Percentiles rank a stretch among this genome's conserved stretches.
Evolutionary conservation across 2,797 vertebrate genomes (phyloP).

Genomic region (Cheirogaleus major): DNA sequence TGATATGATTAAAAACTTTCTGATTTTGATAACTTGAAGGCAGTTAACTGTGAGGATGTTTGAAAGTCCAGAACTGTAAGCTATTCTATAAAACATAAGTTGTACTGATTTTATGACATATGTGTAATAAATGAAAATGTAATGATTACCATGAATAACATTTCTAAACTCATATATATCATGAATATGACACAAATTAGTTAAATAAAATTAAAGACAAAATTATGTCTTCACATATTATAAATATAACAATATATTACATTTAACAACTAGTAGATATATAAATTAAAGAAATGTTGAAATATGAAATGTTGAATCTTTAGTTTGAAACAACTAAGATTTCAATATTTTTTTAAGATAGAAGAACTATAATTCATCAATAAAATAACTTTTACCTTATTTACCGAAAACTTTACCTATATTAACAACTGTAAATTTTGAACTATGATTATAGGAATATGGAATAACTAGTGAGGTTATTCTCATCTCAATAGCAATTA

Average conservation of each 20-base stretch:
- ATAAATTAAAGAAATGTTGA: neutral
- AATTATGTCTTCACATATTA: neutral
- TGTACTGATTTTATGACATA: neutral
- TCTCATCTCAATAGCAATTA: neutral
- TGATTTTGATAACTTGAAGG: conserved; percentile 10
- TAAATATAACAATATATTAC: neutral
- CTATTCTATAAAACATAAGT: neutral
- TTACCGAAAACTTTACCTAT: neutral
- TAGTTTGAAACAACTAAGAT: neutral
- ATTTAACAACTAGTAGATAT: neutral
- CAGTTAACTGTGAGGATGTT: neutral
- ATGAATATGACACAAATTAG: neutral
- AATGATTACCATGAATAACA: neutral
- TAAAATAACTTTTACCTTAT: neutral
- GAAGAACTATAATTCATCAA: neutral
- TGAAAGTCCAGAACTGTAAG: neutral
- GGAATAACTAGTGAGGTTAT: neutral
- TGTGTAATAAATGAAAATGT: neutral
- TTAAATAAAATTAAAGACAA: neutral
- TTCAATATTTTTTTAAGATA: neutral
- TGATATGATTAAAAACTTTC: neutral
- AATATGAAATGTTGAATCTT: neutral
- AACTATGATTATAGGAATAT: neutral
- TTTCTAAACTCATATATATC: neutral
- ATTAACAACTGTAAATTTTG: neutral